Base-by-base conservation (phyloP, 64 coral and sea anemone genomes). In the Pachyseris speciosa region DNA sequence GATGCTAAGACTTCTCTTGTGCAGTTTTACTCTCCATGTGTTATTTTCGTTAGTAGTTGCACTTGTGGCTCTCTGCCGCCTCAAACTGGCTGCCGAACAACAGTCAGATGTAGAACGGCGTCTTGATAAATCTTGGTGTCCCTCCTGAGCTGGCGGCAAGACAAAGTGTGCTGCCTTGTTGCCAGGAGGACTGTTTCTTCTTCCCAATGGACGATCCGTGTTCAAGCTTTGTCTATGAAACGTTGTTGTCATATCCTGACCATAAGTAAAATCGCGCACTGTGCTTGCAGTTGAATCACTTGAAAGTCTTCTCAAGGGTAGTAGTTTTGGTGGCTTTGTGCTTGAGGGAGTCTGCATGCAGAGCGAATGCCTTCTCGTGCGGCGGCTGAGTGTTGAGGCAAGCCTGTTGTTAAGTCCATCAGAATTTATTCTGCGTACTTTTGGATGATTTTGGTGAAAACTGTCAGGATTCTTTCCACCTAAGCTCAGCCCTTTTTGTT, bases 1-100 rank as follows among this genome's bases (percentile, higher is more conserved):
- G 39, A 74, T 25, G 70, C n/a, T 74, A n/a, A 74, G 22, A 74
- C 38, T 74, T 74, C 70, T 74, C 38, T 44, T 74, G 40, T 74
- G 70, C 13, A 41, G 15, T 43, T 44, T 44, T 5, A 44, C 40
- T 11, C 39, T 39, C 70, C 70, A 74, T 8, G 11, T 74, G 11
- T 37, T 26, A 25, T 20, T 24, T 2, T 37, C 34, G 7, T 11
- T 11, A 8, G 37, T 26, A 5, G 24, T 36, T 2, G 12, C 32
- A 44, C n/a, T n/a, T n/a, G n/a, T n/a, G n/a, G n/a, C n/a, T n/a
- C n/a, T n/a, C 39, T 47, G 37, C 38, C n/a, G 8, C 0, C 22
- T 8, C 40, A 12, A 11, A 19, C 5, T 74, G 1, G 20, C 6
- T 26, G 15, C 34, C 7, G 67, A 40, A 71, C 29, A 39, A 37